Evolutionary conservation across 2,113 vertebrate species (phyloP), one percentile per base, ranked within the genome.

Genomic region (Mus musculus): DNA sequence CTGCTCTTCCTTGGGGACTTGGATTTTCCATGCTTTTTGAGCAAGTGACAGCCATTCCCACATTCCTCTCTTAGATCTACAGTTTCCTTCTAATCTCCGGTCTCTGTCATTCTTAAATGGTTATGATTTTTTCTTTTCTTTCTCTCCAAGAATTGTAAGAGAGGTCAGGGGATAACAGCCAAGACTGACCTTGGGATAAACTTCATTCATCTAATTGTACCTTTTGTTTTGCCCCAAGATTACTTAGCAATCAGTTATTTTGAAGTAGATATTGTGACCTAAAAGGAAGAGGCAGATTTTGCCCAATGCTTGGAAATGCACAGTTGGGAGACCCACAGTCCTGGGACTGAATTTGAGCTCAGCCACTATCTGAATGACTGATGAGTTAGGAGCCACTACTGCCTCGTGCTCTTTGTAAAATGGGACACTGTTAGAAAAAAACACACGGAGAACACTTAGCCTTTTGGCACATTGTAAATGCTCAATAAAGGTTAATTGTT

Each of bases 401-500:
- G 11, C 39, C 56, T 80, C 30, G 11, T 26, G 8, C 46, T 86
- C 46, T 39, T 46, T 72, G 39, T 73, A 13, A 91, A 69, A 52
- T 71, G 69, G 91, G 46, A 19, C 10, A 30, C 39, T 49, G 36
- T 63, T 59, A 87, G 93, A n/a, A 91, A 82, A 11, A 54, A 11
- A 54, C 54, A 19, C 61, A 56, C 10, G 7, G 16, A 89, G 28
- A 67, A 65, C 63, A 19, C 67, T 24, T 71, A 75, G 80, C 75
- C 82, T 67, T 88, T 59, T 33, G 61, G 46, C 28, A 56, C n/a
- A 85, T 72, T 28, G 65, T 54, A 80, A 76, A 49, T n/a, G 5
- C 72, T 89, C 82, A 61, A 46, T 94, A 65, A 61, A 71, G 56
- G 54, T 56, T 90, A 89, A 77, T 91, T 92, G 71, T 84, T 97